Base-by-base conservation (phyloP, 2,113 vertebrate species). In the Symphodus melops region DNA sequence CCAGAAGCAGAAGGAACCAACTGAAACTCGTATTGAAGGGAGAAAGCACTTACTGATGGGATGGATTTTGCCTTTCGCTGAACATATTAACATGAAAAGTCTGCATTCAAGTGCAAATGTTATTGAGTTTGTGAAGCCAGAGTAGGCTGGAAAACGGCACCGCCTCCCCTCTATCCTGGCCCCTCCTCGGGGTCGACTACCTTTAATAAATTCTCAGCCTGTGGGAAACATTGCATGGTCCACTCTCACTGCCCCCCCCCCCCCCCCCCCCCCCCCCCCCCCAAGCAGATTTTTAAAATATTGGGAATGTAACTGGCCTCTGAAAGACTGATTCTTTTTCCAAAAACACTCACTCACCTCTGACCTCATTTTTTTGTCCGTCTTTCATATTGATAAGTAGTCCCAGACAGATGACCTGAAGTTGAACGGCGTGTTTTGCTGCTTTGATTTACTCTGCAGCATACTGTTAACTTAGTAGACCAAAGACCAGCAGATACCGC, bases 181-280 rank as follows among this genome's bases (percentile, higher is more conserved):
- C 58, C 10, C 16, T 66, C 16, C 23, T 42, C 11, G 4, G 48
- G 68, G 54, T 66, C 42, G n/a, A 56, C 20, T 33, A 51, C 42
- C 60, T 67, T 71, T 59, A 70, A 81, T 64, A 63, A 67, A 70
- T 71, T 56, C 61, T 68, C 64, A 7, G 71, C 53, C 64, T 66
- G 64, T 68, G 68, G 71, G 61, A 67, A 74, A 48, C 39, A 28
- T n/a, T 23, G 49, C 61, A 75, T 37, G 36, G 71, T 55, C 53
- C 36, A 44, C 36, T 17, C 58, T 17, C 28, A 6, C 28, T 33
- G 28, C 28, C 28, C 28, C 28, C 28, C 28, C 28, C 28, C 28
- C 28, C 28, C 28, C 28, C 28, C 28, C 28, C 28, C 28, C 28
- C 9, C 20, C 36, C 62, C 54, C 33, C 64, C 56, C n/a, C 42